A percentile compares a stretch with the other conserved stretches of the same genome.
Conservation (phyloP, 92 coral and sea anemone genomes). For the Desmophyllum pertusum region DNA sequence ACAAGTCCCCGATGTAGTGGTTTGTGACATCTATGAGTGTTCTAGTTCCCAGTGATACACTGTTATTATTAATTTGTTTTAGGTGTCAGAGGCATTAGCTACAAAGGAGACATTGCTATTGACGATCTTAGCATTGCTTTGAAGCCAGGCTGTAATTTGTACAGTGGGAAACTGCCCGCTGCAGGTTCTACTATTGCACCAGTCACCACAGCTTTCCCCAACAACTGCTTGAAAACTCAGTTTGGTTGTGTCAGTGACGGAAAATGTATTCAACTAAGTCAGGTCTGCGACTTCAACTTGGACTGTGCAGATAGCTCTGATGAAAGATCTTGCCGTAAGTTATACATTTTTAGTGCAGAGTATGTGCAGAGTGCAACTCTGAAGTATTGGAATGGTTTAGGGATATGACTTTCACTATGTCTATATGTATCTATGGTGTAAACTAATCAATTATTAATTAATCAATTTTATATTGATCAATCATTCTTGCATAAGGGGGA, state of each 20-base stretch:
- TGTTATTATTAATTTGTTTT: not conserved
- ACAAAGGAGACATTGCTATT: constrained; percentile 90
- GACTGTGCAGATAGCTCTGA: constrained; percentile 95
- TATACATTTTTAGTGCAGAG: too few relatives aligned
- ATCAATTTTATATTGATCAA: too few relatives aligned
- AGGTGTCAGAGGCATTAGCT: constrained; percentile 86
- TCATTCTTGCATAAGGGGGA: too few relatives aligned
- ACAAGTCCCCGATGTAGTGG: too few relatives aligned
- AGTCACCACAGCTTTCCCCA: constrained; percentile 83
- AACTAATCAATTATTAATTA: too few relatives aligned
- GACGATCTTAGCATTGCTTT: constrained; percentile 88
- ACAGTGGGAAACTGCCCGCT: constrained; percentile 70
- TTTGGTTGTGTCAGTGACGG: constrained; percentile 89
- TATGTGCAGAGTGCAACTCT: too few relatives aligned
- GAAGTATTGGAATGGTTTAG: too few relatives aligned
- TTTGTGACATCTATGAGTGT: too few relatives aligned
- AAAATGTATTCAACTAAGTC: constrained; percentile 56
- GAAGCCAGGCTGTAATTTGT: constrained; percentile 58
- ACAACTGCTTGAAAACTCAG: constrained; percentile 78
- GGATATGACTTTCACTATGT: too few relatives aligned
- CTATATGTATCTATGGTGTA: too few relatives aligned
- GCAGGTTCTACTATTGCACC: constrained; percentile 77
- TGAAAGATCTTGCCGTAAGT: constrained; percentile 97
- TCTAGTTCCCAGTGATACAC: not conserved
- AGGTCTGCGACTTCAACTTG: constrained; percentile 88